A percentile compares a stretch with the other conserved stretches of the same genome.
Conservation (phyloP, 1,140 invertebrate genomes). For the Panulirus ornatus region DNA sequence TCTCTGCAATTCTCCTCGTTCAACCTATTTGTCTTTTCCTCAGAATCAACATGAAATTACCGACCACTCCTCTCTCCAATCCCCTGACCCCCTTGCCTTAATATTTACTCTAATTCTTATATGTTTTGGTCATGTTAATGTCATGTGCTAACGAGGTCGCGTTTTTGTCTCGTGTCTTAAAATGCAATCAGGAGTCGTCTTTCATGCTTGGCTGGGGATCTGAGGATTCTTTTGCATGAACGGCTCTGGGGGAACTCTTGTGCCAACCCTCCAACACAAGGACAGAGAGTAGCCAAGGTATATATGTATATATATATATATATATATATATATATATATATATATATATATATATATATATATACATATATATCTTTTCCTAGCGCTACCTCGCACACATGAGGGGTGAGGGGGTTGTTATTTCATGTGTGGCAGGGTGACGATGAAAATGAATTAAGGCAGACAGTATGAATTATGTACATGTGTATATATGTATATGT, state of each 20-base stretch:
- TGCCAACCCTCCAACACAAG: neutral
- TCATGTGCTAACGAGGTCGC: neutral
- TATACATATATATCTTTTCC: too few relatives aligned
- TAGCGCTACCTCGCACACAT: too few relatives aligned
- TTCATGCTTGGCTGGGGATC: too few relatives aligned
- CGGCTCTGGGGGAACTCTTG: too few relatives aligned
- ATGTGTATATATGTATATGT: too few relatives aligned
- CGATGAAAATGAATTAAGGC: too few relatives aligned
- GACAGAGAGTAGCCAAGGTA: too few relatives aligned
- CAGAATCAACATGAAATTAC: neutral
- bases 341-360: conserved; percentile 31
- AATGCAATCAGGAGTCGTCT: too few relatives aligned
- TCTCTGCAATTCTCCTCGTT: neutral
- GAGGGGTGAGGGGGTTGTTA: too few relatives aligned
- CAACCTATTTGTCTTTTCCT: neutral
- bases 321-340: conserved; percentile 31
- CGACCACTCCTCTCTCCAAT: neutral
- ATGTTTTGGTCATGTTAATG: neutral
- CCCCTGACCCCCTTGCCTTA: neutral
- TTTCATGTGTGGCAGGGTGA: too few relatives aligned
- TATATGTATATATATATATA: neutral
- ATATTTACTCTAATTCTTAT: neutral
- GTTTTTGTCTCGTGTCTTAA: neutral
- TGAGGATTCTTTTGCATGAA: too few relatives aligned
- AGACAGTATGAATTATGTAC: too few relatives aligned